Percentiles rank a stretch among this genome's conserved stretches.
Evolutionary conservation across 2,113 vertebrate genomes (phyloP).

Genomic region (Hystrix brachyura): DNA sequence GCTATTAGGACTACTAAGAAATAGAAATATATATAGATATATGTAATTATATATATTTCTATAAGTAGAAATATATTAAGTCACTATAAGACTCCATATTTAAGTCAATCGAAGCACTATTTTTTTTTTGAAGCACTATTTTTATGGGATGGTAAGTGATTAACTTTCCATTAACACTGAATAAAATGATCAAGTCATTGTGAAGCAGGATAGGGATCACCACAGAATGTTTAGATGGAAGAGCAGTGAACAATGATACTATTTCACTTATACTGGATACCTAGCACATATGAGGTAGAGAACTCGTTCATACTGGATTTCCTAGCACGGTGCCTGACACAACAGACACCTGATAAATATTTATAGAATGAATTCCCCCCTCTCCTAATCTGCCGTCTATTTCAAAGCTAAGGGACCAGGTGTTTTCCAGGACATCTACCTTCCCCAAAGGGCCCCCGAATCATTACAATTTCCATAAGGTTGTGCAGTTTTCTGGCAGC

Average conservation of each 20-base stretch:
- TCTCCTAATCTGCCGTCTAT: slow-evolving; percentile 65
- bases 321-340: slow-evolving; percentile 41
- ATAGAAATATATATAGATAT: not conserved
- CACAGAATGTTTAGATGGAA: not conserved
- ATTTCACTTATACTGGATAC: slow-evolving; percentile 21
- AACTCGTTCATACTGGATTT: slow-evolving; percentile 31
- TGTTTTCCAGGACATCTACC: slow-evolving; percentile 78
- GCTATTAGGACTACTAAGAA: not conserved
- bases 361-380: slow-evolving; percentile 67
- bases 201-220: not conserved
- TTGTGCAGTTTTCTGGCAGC: slow-evolving; percentile 82
- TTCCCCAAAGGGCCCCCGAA: slow-evolving; percentile 65
- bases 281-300: not conserved
- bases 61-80: not conserved
- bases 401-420: slow-evolving; percentile 72
- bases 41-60: too few species aligned
- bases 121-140: not conserved
- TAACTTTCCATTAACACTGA: slow-evolving; percentile 34
- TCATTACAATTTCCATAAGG: slow-evolving; percentile 81
- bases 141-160: not conserved
- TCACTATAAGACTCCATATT: not conserved
- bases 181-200: not conserved
- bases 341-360: slow-evolving; percentile 60
- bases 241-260: not conserved
- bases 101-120: not conserved